Evolutionary conservation across 1,140 invertebrate species (phyloP), one percentile per base, ranked within the genome.

Genomic region (Drosophila sproati): DNA sequence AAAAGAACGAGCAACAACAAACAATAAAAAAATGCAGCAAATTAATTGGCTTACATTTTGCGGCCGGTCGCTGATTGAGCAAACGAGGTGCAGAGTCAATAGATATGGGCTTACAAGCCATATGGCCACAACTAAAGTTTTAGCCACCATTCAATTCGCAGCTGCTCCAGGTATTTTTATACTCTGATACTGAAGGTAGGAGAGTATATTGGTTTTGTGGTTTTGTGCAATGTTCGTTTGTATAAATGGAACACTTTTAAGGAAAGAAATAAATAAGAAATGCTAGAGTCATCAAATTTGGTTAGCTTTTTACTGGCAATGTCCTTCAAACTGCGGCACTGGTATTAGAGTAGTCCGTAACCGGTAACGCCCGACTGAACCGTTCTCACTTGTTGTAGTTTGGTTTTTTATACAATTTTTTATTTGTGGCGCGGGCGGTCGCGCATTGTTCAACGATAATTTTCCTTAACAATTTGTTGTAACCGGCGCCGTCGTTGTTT

Each of bases 11-110:
- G 34, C 6, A 48, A 6, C 56, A 47, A 12, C 45, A 3, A 50
- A 34, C 3, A 74, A 37, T 43, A 67, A 54, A 67, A 59, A 43
- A 10, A 43, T 20, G 28, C 50, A 39, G 54, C 52, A 81, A 81
- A 89, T 89, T 89, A 89, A 89, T 89, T 89, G 85, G 85, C 83
- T 77, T 50, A 75, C 52, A 66, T 61, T 80, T 78, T 72, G 73
- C 50, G 70, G 72, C 72, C 62, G 37, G 43, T 20, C 57, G 72
- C 41, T 74, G 72, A 74, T 74, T 74, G 66, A 54, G 72, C 72
- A 62, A 74, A 74, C 72, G 72, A 77, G 75, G 66, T 56, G 72
- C 66, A 70, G 66, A 74, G 41, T 69, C 72, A 61, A 69, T 73
- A 57, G 64, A 69, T 69, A 55, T 74, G 72, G 66, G 41, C 56